phyloP scores from a whole-genome alignment of 2,797 vertebrate genomes.

The Oryzias sinensis region DNA sequence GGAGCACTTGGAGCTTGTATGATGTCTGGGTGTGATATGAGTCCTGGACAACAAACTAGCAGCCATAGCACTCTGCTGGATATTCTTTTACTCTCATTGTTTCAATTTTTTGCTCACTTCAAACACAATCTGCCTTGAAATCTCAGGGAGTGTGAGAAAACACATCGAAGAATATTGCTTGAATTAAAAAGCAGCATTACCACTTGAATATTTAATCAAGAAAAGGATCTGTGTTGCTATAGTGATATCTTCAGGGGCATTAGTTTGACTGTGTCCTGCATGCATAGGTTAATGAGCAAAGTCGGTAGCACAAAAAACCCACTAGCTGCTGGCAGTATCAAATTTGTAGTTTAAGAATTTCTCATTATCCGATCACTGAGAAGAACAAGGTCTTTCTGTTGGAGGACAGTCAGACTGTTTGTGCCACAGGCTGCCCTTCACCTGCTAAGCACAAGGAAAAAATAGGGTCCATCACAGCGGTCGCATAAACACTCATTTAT shows the following conservation, averaged over 20 bases:
- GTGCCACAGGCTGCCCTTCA: conserved; percentile 31
- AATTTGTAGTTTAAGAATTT: conserved; percentile 34
- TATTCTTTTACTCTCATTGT: conserved; percentile 13
- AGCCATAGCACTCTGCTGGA: conserved; percentile 25
- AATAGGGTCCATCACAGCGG: conserved; percentile 39
- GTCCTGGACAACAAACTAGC: conserved; percentile 13
- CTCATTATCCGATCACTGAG: conserved; percentile 9
- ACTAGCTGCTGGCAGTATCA: conserved; percentile 12
- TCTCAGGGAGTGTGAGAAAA: conserved; percentile 2
- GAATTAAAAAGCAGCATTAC: conserved; percentile 4
- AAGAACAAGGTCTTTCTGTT: conserved; percentile 11
- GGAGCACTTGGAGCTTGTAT: conserved; percentile 26
- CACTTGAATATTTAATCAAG: conserved; percentile 30
- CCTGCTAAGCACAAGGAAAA: conserved; percentile 24
- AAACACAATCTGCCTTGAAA: conserved; percentile 1
- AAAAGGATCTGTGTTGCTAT: conserved; percentile 6
- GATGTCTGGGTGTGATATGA: conserved; percentile 38
- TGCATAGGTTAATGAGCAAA: conserved; percentile 34
- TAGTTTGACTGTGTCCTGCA: conserved; percentile 17
- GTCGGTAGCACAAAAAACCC: conserved; percentile 6
- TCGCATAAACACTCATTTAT: conserved; percentile 27
- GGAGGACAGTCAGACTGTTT: conserved; percentile 37
- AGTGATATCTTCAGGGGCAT: conserved; percentile 21
- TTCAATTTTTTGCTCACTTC: conserved; percentile 6
- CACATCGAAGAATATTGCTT: not conserved